Percentiles rank a stretch among this genome's conserved stretches.
phyloP scores from a whole-genome alignment of 1,140 invertebrate genomes.

The Brachionus calyciflorus region DNA sequence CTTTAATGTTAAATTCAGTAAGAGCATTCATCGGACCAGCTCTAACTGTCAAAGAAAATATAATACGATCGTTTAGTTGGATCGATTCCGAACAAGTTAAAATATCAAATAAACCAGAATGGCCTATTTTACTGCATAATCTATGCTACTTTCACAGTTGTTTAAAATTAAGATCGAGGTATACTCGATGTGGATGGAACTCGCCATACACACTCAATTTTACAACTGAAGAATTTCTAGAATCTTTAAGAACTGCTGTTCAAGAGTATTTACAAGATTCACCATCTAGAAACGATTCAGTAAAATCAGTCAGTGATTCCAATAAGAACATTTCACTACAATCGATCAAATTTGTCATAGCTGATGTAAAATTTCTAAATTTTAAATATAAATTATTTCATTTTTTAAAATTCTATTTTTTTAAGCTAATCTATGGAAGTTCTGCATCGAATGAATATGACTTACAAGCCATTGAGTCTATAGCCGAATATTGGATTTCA shows the following conservation, averaged over 20 bases:
- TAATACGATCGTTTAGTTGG: slow-evolving; percentile 54
- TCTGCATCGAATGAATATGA: slow-evolving; percentile 39
- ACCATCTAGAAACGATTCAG: slow-evolving; percentile 20
- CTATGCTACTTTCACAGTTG: slow-evolving; percentile 59
- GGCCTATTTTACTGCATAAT: slow-evolving; percentile 58
- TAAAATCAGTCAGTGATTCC: slow-evolving; percentile 29
- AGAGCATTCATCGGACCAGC: slow-evolving; percentile 47
- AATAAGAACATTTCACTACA: neutral
- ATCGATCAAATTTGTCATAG: slow-evolving; percentile 22
- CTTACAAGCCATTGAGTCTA: slow-evolving; percentile 49
- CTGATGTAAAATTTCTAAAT: slow-evolving; percentile 43
- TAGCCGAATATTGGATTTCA: slow-evolving; percentile 60
- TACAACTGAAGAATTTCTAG: slow-evolving; percentile 53
- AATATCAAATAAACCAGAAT: slow-evolving; percentile 53
- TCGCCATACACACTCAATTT: slow-evolving; percentile 52
- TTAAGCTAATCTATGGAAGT: slow-evolving; percentile 37
- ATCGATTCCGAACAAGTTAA: slow-evolving; percentile 58
- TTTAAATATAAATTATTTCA: neutral
- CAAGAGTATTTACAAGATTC: slow-evolving; percentile 38
- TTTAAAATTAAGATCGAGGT: slow-evolving; percentile 55
- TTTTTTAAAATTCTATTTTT: neutral
- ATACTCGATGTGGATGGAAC: slow-evolving; percentile 57
- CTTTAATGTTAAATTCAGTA: slow-evolving; percentile 29
- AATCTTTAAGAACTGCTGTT: slow-evolving; percentile 25
- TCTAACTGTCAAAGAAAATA: slow-evolving; percentile 58